Percentiles rank a stretch among this genome's conserved stretches.
These are phyloP conservation scores for Cathartes aura DNA, from an alignment of 2,113 vertebrate species.

Conservation along the genomic window DNA sequence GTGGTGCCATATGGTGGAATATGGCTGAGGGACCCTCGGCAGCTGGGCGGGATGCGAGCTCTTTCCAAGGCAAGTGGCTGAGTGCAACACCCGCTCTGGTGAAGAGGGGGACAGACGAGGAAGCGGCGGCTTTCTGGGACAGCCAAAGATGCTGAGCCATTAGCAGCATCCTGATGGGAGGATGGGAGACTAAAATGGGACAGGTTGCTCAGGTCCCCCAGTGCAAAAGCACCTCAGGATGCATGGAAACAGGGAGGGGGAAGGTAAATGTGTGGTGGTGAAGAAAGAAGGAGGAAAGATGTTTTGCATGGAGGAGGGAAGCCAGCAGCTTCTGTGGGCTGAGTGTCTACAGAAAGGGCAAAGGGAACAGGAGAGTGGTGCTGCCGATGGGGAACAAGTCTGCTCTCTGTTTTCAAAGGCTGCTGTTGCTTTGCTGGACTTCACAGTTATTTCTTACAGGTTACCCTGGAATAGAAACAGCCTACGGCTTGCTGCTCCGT, in stretches of 20 bases:
- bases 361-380: not conserved
- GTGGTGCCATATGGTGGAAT: conserved; percentile 16
- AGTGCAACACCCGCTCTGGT: fast-evolving
- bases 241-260: not conserved
- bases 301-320: not conserved
- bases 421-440: not conserved
- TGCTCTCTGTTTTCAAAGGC: not conserved
- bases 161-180: not conserved
- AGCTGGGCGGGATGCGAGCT: not conserved
- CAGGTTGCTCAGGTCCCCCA: not conserved
- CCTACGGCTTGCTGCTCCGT: not conserved
- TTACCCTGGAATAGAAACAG: not conserved
- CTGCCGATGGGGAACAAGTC: not conserved
- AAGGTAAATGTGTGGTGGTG: not conserved
- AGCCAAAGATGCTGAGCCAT: not conserved
- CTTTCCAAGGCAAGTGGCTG: not conserved
- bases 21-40: conserved; percentile 7
- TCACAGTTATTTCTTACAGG: not conserved
- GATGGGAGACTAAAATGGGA: not conserved
- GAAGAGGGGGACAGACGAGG: not conserved
- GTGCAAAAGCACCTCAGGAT: not conserved
- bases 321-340: not conserved
- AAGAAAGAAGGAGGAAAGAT: not conserved
- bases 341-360: not conserved
- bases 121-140: not conserved